Conservation (phyloP, 2,888 invertebrate genomes). For the Pollenia angustigena region DNA sequence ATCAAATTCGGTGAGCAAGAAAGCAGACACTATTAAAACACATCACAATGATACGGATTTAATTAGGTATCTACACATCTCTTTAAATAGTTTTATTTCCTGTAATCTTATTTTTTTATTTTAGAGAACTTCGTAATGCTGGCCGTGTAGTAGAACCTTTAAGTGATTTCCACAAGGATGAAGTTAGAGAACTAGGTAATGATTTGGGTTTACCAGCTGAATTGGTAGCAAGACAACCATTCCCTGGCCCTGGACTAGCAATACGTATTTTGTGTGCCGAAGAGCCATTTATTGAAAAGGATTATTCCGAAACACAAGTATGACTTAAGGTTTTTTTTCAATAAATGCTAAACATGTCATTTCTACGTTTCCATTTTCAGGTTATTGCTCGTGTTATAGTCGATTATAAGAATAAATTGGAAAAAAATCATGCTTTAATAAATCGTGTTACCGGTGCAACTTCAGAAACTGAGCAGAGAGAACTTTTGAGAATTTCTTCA, state of each 20-base stretch:
- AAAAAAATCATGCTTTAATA: conserved; percentile 96
- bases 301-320: conserved; percentile 97
- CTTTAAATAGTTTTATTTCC: background rate
- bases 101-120: conserved; percentile 2
- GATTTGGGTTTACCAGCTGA: conserved; percentile 94
- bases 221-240: conserved; percentile 97
- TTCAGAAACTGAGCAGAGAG: conserved; percentile 89
- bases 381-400: conserved; percentile 97
- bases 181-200: conserved; percentile 94
- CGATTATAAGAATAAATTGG: conserved; percentile 95
- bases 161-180: conserved; percentile 99
- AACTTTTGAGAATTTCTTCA: conserved; percentile 90
- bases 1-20: conserved; percentile 91
- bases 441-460: conserved; percentile 94
- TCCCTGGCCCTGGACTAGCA: conserved; percentile 99
- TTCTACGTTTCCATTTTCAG: conserved; percentile 80
- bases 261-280: conserved; percentile 98
- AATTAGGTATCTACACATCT: conserved; percentile 86
- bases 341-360: background rate
- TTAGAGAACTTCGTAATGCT: conserved; percentile 87
- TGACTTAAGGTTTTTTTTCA: background rate
- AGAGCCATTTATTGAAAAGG: conserved; percentile 96
- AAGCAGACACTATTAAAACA: conserved; percentile 98
- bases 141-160: conserved; percentile 99
- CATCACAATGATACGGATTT: conserved; percentile 99